A percentile compares a stretch with the other conserved stretches of the same genome.
Evolutionary conservation across 2,888 invertebrate genomes (phyloP).

Genomic region (Acleris sparsana): DNA sequence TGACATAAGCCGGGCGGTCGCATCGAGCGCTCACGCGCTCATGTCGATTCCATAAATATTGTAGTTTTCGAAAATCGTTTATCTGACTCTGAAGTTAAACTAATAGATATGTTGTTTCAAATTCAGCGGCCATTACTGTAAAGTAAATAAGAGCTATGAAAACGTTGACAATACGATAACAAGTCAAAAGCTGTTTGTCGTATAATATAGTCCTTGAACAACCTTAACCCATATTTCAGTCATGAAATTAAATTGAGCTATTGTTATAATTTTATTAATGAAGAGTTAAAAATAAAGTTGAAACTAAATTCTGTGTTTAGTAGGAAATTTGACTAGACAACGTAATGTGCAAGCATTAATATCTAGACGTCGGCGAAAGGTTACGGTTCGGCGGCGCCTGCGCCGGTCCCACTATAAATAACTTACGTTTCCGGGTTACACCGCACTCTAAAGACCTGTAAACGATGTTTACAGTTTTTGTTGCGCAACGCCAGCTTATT

Average conservation of each 20-base stretch:
- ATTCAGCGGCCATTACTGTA: too few relatives aligned
- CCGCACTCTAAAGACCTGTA: conserved; percentile 46
- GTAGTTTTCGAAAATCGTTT: too few relatives aligned
- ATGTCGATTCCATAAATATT: too few relatives aligned
- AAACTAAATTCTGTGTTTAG: not conserved
- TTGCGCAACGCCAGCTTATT: conserved; percentile 48
- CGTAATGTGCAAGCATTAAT: conserved; percentile 21
- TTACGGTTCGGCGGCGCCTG: conserved; percentile 53
- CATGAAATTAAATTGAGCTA: not conserved
- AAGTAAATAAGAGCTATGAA: too few relatives aligned
- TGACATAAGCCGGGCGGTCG: too few relatives aligned
- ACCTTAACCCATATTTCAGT: not conserved
- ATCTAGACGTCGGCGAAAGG: conserved; percentile 45
- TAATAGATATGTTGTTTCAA: too few relatives aligned
- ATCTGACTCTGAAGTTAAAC: too few relatives aligned
- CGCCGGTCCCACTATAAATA: conserved; percentile 62
- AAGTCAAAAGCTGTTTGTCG: too few relatives aligned
- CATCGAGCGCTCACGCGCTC: too few relatives aligned
- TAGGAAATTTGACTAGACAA: conserved; percentile 24
- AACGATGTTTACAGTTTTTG: conserved; percentile 55
- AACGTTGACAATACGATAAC: too few relatives aligned
- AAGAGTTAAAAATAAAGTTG: not conserved
- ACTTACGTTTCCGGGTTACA: conserved; percentile 58
- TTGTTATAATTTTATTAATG: not conserved
- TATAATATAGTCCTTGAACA: too few relatives aligned